These are phyloP conservation scores for Dascillus cervinus DNA, from an alignment of 2,888 invertebrate species.

Conservation along the genomic window DNA sequence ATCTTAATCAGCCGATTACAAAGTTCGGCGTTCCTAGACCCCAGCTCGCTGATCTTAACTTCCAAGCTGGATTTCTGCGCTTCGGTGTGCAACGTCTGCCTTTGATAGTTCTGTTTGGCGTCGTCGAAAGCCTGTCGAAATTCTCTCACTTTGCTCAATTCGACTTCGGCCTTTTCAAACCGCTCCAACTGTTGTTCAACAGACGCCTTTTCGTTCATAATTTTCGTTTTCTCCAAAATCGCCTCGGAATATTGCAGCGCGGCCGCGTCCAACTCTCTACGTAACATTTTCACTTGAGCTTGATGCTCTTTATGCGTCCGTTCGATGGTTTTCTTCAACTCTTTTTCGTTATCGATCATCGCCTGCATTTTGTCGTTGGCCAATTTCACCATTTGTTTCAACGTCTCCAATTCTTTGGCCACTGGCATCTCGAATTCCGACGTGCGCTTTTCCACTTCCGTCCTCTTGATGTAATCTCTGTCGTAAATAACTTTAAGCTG, in stretches of 20 bases:
- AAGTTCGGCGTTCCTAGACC: too few relatives aligned
- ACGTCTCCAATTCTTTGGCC: too few relatives aligned
- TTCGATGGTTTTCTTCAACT: constrained; percentile 31
- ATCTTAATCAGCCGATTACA: constrained; percentile 35
- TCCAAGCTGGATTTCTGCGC: constrained; percentile 45
- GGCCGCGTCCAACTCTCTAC: constrained; percentile 59
- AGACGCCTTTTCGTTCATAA: constrained; percentile 60
- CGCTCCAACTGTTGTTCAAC: constrained; percentile 58
- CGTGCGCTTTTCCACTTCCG: too few relatives aligned
- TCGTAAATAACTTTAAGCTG: too few relatives aligned
- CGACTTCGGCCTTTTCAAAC: constrained; percentile 46
- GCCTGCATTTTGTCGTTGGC: constrained; percentile 34
- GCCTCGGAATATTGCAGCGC: constrained; percentile 66
- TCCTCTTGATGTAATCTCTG: too few relatives aligned
- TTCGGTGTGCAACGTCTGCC: constrained; percentile 39
- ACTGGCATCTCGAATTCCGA: too few relatives aligned
- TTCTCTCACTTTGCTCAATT: constrained; percentile 37
- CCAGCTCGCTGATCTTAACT: constrained; percentile 36
- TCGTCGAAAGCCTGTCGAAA: constrained; percentile 32
- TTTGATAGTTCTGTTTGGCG: constrained; percentile 27
- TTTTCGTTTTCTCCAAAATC: constrained; percentile 64
- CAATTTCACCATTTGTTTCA: too few relatives aligned
- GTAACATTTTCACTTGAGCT: constrained; percentile 49
- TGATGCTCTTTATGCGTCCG: constrained; percentile 36
- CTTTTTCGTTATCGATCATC: constrained; percentile 28